phyloP scores from a whole-genome alignment of 2,113 vertebrate genomes.

The Nyctereutes procyonoides region DNA sequence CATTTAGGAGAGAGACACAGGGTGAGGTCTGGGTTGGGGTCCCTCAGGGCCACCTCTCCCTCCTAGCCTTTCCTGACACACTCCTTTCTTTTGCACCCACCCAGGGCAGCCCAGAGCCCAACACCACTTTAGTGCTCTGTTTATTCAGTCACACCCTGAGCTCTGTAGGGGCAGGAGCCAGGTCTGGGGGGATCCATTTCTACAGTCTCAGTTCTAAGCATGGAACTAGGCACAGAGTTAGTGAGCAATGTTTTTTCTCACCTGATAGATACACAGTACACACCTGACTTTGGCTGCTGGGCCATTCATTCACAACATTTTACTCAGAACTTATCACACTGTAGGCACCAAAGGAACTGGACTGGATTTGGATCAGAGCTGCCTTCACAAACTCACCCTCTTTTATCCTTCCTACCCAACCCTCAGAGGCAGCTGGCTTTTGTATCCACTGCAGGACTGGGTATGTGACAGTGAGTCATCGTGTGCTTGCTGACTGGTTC shows the following conservation, averaged over 20 bases:
- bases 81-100: not conserved
- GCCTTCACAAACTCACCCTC: not conserved
- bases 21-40: not conserved
- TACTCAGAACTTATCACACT: not conserved
- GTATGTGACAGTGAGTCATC: not conserved
- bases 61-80: not conserved
- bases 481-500: not conserved
- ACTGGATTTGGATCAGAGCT: not conserved
- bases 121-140: fast-evolving
- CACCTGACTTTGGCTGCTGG: not conserved
- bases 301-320: not conserved
- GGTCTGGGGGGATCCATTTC: too few relatives aligned
- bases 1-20: not conserved
- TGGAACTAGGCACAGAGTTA: not conserved
- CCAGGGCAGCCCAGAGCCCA: not conserved
- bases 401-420: not conserved
- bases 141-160: not conserved
- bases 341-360: not conserved
- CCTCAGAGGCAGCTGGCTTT: not conserved
- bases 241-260: not conserved
- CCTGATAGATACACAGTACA: not conserved
- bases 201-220: not conserved
- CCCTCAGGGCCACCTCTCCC: too few relatives aligned
- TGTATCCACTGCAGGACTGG: not conserved
- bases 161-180: not conserved